Evolutionary conservation across 2,888 invertebrate genomes (phyloP), one percentile per base, ranked within the genome.

Genomic region (Rhimphoctona megacephalus): DNA sequence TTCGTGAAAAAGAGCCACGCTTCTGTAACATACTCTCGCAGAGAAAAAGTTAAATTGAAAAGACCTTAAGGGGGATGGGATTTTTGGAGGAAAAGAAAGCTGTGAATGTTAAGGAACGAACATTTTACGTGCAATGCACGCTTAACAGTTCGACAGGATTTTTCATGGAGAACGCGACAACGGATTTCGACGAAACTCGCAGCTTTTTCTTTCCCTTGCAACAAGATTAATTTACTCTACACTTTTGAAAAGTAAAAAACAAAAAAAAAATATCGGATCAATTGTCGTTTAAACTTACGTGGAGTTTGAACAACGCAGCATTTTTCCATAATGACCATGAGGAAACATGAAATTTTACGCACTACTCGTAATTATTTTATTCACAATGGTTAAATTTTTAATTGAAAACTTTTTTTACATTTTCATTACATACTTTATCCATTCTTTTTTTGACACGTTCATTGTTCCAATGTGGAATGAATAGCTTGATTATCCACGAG

Each of bases 111-210:
- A 36, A 43, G 22, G 39, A 43, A 67, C 19, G n/a, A 67, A 61
- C 30, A 61, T 61, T 61, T 67, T 67, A 43, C 43, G 36, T 46
- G 72, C 72, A 61, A 72, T 66, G 64, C 54, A 73, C 81, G 77
- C 64, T 74, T 81, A 61, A 61, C 30, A 61, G 30, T 73, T 70
- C 78, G 57, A 72, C 57, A 73, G 78, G 49, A 78, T 78, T 81
- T 67, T 39, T 67, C 67, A n/a, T 67, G 67, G 39, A 67, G 67
- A 67, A 78, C 64, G 43, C 73, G 49, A 61, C 30, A 61, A 46
- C 49, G 25, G 64, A 85, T 14, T 70, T 61, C 61, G 25, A 66
- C 22, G 30, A 39, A 67, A 43, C 43, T 67, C 30, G 14, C 9
- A 61, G 30, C 22, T 61, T 61, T 61, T 61, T 61, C 30, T 14